These are phyloP conservation scores for Scaptomyza flava DNA, from an alignment of 2,888 invertebrate genomes.

Conservation along the genomic window DNA sequence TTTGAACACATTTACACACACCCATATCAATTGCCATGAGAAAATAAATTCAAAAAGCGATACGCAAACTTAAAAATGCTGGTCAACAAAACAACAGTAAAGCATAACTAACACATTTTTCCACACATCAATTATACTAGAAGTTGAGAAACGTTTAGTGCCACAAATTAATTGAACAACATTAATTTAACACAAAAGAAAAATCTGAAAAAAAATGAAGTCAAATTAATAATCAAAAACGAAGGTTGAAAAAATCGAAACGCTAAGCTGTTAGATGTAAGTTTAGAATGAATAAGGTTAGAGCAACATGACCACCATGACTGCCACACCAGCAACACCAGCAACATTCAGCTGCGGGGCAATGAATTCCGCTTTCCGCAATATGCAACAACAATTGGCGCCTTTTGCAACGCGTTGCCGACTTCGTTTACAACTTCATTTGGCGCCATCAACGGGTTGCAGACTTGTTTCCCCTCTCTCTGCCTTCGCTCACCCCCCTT, in stretches of 20 bases:
- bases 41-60: conserved; percentile 49
- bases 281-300: conserved; percentile 30
- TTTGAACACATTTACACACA: conserved; percentile 73
- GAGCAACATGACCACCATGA: conserved; percentile 22
- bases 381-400: conserved; percentile 27
- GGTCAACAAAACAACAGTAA: conserved; percentile 34
- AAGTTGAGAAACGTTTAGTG: conserved; percentile 67
- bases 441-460: conserved; percentile 75
- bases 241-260: conserved; percentile 7
- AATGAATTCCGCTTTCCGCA: conserved; percentile 8
- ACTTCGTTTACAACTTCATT: conserved; percentile 78
- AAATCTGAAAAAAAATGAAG: conserved; percentile 40
- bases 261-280: conserved; percentile 36
- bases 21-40: conserved; percentile 60
- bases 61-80: conserved; percentile 53
- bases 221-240: conserved; percentile 64
- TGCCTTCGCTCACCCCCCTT: not conserved
- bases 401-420: conserved; percentile 38
- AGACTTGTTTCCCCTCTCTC: conserved; percentile 7
- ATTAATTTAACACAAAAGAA: conserved; percentile 61
- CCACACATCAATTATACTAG: conserved; percentile 51
- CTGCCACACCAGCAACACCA: conserved; percentile 3
- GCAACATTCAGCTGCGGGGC: conserved; percentile 23
- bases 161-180: conserved; percentile 79
- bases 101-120: conserved; percentile 49